Percentiles rank a stretch among this genome's conserved stretches.
Conservation (phyloP, 1,140 invertebrate genomes). For the Telenomus remus region DNA sequence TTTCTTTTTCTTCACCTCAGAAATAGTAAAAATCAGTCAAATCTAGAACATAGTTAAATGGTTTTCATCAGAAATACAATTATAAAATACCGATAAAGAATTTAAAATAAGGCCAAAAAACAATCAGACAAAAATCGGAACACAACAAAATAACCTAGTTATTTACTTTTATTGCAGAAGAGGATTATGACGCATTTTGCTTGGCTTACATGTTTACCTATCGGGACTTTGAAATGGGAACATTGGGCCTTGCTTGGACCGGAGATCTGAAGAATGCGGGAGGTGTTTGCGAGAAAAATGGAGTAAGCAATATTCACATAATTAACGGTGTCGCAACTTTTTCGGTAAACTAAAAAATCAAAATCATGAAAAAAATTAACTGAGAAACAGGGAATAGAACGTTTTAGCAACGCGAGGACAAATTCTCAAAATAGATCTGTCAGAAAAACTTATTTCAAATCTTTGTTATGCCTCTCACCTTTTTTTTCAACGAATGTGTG, state of each 20-base stretch:
- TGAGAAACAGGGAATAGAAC: too few species aligned
- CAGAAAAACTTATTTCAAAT: too few species aligned
- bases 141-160: constrained; percentile 32
- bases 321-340: constrained; percentile 23
- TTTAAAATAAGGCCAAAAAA: neutral
- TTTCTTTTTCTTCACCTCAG: too few species aligned
- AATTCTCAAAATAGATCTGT: too few species aligned
- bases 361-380: too few species aligned
- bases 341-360: constrained; percentile 22
- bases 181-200: constrained; percentile 98
- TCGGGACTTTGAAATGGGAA: constrained; percentile 98
- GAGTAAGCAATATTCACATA: constrained; percentile 77
- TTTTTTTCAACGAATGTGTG: too few species aligned
- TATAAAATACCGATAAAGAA: neutral
- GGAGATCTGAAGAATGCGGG: constrained; percentile 96
- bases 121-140: neutral
- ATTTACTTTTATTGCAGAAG: constrained; percentile 80
- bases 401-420: too few species aligned
- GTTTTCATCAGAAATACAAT: too few species aligned
- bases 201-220: constrained; percentile 99
- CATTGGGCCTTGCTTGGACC: constrained; percentile 97
- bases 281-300: constrained; percentile 95
- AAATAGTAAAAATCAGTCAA: too few species aligned
- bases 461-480: too few species aligned
- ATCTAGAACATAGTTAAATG: too few species aligned